Percentiles rank a stretch among this genome's conserved stretches.
Evolutionary conservation across 2,797 vertebrate species (phyloP).

Genomic region (Myoxocephalus aenaeus): DNA sequence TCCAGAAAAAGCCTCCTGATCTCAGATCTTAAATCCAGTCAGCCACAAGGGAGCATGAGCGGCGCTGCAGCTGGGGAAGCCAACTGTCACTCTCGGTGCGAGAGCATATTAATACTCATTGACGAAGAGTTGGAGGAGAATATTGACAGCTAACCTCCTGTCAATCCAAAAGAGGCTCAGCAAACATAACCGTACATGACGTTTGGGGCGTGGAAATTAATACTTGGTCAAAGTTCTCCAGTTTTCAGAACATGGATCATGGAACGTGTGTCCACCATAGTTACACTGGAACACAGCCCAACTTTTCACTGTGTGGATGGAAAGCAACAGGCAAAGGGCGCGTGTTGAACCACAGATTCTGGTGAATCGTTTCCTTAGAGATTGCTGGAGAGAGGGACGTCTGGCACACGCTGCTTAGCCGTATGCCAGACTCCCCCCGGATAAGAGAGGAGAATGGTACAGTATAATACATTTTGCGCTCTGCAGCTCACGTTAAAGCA

Average conservation of each 20-base stretch:
- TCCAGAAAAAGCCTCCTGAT: conserved; percentile 39
- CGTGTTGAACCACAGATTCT: not conserved
- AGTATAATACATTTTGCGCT: not conserved
- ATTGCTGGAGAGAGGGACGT: not conserved
- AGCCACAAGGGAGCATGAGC: conserved; percentile 28
- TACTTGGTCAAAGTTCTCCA: conserved; percentile 3
- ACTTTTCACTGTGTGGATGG: not conserved
- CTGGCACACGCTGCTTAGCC: not conserved
- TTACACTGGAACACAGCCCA: not conserved
- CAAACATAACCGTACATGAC: conserved; percentile 33
- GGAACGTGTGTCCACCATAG: no score
- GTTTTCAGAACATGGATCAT: not conserved
- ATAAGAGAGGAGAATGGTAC: not conserved
- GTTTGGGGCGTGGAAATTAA: conserved; percentile 8
- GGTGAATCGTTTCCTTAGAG: not conserved
- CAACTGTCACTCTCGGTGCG: conserved; percentile 46
- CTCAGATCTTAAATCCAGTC: conserved; percentile 45
- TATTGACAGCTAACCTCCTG: conserved; percentile 55
- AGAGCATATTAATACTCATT: conserved; percentile 42
- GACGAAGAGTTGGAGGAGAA: conserved; percentile 29
- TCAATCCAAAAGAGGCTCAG: conserved; percentile 36
- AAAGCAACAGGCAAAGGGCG: not conserved
- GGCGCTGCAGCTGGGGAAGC: conserved; percentile 32
- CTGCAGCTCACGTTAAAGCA: not conserved
- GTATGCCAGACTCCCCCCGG: not conserved